These are phyloP conservation scores for Ranitomeya variabilis DNA, from an alignment of 2,113 vertebrate genomes.

Conservation along the genomic window DNA sequence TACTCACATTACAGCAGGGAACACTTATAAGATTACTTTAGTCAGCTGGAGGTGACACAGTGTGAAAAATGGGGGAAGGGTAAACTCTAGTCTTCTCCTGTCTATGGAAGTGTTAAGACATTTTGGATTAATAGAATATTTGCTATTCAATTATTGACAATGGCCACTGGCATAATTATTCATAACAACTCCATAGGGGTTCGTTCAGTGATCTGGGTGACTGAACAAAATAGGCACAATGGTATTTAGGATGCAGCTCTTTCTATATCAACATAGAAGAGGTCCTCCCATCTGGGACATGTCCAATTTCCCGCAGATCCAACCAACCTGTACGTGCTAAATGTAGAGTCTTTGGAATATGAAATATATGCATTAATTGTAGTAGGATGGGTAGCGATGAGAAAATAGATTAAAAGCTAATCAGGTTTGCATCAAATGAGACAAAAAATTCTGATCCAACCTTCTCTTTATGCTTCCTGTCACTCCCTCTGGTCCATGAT, in stretches of 20 bases:
- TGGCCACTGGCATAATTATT: constrained; percentile 1
- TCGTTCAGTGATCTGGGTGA: not conserved
- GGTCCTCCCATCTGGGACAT: too few relatives aligned
- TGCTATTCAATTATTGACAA: constrained; percentile 18
- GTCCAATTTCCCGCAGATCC: too few relatives aligned
- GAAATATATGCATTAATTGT: not conserved
- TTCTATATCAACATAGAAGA: too few relatives aligned
- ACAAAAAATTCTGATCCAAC: too few relatives aligned
- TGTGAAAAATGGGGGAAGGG: constrained; percentile 23
- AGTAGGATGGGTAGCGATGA: too few relatives aligned
- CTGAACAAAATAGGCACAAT: not conserved
- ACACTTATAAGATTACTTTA: constrained; percentile 41
- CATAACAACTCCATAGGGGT: not conserved
- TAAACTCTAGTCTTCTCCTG: not conserved
- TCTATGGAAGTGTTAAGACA: constrained; percentile 20
- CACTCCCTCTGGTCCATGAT: too few relatives aligned
- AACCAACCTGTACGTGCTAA: not conserved
- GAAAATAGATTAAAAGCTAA: too few relatives aligned
- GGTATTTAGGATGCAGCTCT: not conserved
- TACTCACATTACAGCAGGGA: constrained; percentile 10
- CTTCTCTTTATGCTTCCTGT: too few relatives aligned
- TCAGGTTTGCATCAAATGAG: too few relatives aligned
- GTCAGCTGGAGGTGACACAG: constrained; percentile 30
- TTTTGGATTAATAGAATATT: constrained; percentile 12
- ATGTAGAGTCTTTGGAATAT: not conserved